phyloP scores from a whole-genome alignment of 1,140 invertebrate genomes.

The Epicauta chinensis region DNA sequence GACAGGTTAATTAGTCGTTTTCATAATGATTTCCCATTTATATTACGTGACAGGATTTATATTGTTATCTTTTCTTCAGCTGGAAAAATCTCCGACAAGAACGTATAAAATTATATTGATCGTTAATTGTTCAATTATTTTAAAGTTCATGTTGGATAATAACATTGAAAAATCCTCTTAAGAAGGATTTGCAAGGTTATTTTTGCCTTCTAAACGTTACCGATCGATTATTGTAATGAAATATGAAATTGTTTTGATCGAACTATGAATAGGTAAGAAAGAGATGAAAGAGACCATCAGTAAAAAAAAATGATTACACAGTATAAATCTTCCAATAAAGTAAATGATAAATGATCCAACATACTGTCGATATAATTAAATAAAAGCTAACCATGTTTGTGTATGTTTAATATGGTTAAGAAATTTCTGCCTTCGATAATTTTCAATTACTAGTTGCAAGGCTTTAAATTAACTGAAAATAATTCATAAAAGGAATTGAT shows the following conservation, averaged over 20 bases:
- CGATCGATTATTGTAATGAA: constrained; percentile 11
- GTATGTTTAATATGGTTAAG: neutral
- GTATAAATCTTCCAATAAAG: constrained; percentile 11
- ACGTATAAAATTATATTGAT: too few species aligned
- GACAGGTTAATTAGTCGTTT: too few species aligned
- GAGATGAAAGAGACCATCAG: too few species aligned
- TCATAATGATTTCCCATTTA: too few species aligned
- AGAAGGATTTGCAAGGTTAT: constrained; percentile 11
- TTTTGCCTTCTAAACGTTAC: neutral
- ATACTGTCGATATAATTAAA: constrained; percentile 9
- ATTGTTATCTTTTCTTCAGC: too few species aligned
- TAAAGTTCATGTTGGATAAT: neutral
- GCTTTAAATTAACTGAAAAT: neutral
- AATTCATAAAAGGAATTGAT: constrained; percentile 3
- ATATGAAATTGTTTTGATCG: constrained; percentile 3
- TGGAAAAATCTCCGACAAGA: too few species aligned
- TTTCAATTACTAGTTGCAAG: neutral
- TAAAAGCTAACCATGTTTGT: neutral
- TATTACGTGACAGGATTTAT: too few species aligned
- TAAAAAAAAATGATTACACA: too few species aligned
- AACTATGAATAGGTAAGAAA: constrained; percentile 2
- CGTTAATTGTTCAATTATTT: too few species aligned
- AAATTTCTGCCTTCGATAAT: neutral
- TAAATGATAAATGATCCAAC: constrained; percentile 3
- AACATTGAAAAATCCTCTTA: constrained; percentile 2